Evolutionary conservation across 92 coral and sea anemone genomes (phyloP), one percentile per base, ranked within the genome.

Genomic region (Umimayanthus chanpuru): DNA sequence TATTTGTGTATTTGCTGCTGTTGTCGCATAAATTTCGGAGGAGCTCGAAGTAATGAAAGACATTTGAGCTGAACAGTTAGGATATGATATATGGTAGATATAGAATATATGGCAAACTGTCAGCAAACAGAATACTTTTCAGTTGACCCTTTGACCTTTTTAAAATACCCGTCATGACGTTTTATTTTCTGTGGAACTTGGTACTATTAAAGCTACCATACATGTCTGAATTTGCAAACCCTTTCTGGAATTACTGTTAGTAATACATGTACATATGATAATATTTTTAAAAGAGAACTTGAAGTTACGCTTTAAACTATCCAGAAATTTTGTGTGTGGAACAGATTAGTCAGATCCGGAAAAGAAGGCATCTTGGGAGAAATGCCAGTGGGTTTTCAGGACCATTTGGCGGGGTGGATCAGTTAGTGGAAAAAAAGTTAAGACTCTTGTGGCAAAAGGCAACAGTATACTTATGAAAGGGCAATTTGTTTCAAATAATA

Each of bases 331-430:
- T 44, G 68, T 61, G 67, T 61, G 26, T 21, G 68, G 5, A 9
- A 25, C 16, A 76, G 28, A 43, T 40, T 20, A 76, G 30, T n/a
- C 80, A 76, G 11, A 47, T 40, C 80, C 80, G 80, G 80, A 76
- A 39, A 76, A 76, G 56, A 76, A 76, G 80, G 55, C 28, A 76
- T 76, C 18, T 39, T 20, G 43, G 80, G 80, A 76, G 80, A 76
- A 47, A 38, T 76, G 80, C 80, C 80, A n/a, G 26, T 9, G 10
- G 9, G 10, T 47, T 47, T 47, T 47, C 11, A 47, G 50, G 1
- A 10, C 20, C 67, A 6, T 7, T 76, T 15, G 65, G 23, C 0
- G 11, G 15, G 5, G 25, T 0, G 26, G 68, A n/a, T n/a, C n/a
- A 61, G 68, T 61, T 3, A 61, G 20, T 21, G n/a, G 68, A 3